phyloP scores from a whole-genome alignment of 2,113 vertebrate species.

The Prochilodus magdalenae region DNA sequence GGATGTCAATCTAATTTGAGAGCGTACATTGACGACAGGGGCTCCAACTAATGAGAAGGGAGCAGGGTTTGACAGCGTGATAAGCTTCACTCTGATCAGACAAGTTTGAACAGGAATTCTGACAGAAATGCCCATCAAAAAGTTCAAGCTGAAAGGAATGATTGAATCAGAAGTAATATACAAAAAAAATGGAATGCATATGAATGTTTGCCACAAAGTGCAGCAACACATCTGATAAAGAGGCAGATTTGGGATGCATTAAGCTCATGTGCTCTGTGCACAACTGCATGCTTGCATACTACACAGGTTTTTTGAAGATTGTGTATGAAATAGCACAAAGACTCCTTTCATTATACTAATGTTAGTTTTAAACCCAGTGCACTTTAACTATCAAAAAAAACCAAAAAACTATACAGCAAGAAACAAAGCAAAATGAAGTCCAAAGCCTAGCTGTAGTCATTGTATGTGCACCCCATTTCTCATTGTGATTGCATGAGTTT shows the following conservation, averaged over 20 bases:
- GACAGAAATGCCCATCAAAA: slow-evolving; percentile 75
- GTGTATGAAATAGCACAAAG: background rate
- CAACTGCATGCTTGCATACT: background rate
- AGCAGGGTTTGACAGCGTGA: slow-evolving; percentile 92
- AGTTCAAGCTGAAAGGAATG: slow-evolving; percentile 40
- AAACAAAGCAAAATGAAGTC: background rate
- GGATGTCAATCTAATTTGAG: slow-evolving; percentile 99
- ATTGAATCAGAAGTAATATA: slow-evolving; percentile 20
- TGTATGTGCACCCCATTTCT: background rate
- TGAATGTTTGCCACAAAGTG: background rate
- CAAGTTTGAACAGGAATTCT: slow-evolving; percentile 88
- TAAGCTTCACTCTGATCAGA: slow-evolving; percentile 93
- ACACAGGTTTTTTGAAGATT: background rate
- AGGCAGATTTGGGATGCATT: too few relatives aligned
- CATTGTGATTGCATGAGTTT: background rate
- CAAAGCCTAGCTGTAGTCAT: background rate
- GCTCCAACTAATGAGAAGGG: slow-evolving; percentile 97
- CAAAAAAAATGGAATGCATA: background rate
- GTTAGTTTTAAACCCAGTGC: background rate
- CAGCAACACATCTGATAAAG: background rate
- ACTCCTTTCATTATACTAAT: background rate
- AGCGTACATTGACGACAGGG: slow-evolving; percentile 94
- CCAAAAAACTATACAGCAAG: background rate
- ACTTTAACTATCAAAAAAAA: background rate
- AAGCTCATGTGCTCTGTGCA: background rate